Percentiles rank a stretch among this genome's conserved stretches.
phyloP scores from a whole-genome alignment of 2,113 vertebrate genomes.

The Gobius niger region DNA sequence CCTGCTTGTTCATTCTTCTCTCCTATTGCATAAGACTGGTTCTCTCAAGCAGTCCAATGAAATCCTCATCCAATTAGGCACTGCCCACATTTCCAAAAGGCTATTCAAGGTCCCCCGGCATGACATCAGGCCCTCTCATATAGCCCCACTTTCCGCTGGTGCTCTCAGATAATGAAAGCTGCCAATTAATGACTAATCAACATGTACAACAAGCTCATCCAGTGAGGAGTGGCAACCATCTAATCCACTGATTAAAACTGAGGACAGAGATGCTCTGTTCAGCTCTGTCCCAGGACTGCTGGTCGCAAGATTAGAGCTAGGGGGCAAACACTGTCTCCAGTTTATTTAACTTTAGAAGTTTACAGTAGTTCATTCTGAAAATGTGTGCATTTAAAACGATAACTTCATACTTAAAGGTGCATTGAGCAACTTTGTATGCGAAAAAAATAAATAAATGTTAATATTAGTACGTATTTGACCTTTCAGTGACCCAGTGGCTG shows the following conservation, averaged over 20 bases:
- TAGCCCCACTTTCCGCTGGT: conserved; percentile 72
- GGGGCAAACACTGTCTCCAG: background rate
- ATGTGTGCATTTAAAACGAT: too few species aligned
- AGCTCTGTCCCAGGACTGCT: conserved; percentile 13
- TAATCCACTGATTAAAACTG: conserved; percentile 72
- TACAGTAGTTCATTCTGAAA: too few species aligned
- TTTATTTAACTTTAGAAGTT: background rate
- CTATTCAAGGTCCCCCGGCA: conserved; percentile 69
- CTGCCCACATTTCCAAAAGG: conserved; percentile 72
- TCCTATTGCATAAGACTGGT: conserved; percentile 68
- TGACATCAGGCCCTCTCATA: conserved; percentile 74
- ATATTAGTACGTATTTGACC: too few species aligned
- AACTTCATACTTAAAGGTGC: too few species aligned
- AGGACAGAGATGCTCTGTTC: conserved; percentile 73
- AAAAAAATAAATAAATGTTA: too few species aligned
- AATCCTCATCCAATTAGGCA: conserved; percentile 78
- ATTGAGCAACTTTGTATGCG: too few species aligned
- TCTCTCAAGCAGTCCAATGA: conserved; percentile 66
- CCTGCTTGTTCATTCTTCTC: conserved; percentile 60
- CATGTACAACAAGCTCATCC: conserved; percentile 73
- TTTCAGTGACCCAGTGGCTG: too few species aligned
- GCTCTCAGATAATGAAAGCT: conserved; percentile 73
- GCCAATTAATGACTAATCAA: conserved; percentile 78
- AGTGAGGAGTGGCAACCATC: conserved; percentile 70
- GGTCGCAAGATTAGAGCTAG: conserved; percentile 27